These are phyloP conservation scores for Lateolabrax maculatus DNA, from an alignment of 2,797 vertebrate species.

Conservation along the genomic window DNA sequence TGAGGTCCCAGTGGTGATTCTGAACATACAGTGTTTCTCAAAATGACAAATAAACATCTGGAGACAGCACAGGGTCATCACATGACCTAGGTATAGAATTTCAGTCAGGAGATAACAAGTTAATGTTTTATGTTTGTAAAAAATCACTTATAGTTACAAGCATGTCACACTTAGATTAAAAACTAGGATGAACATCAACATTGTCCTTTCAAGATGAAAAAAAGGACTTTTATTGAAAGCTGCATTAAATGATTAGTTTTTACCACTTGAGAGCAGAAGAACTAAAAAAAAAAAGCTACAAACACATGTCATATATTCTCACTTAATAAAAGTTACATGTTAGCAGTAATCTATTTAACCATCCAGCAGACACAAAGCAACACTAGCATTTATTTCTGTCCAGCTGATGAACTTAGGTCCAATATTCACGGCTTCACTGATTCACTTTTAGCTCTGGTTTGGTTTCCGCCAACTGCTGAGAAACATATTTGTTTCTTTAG, in stretches of 20 bases:
- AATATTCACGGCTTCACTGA: no score
- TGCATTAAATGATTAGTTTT: not conserved
- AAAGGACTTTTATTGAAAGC: constrained; percentile 10
- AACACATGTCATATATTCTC: not conserved
- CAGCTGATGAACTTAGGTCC: not conserved
- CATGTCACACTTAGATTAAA: not conserved
- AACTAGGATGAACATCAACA: not conserved
- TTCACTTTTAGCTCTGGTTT: not conserved
- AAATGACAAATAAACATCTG: constrained; percentile 35
- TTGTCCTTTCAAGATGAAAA: constrained; percentile 9
- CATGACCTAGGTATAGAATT: not conserved
- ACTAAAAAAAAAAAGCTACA: not conserved
- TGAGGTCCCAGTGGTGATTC: constrained; percentile 37
- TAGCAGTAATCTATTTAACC: not conserved
- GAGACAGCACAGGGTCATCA: not conserved
- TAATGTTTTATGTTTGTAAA: not conserved
- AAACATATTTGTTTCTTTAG: not conserved
- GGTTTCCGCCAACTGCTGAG: not conserved
- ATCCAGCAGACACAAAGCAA: not conserved
- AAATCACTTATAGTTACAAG: not conserved
- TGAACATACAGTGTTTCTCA: constrained; percentile 31
- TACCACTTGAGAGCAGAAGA: not conserved
- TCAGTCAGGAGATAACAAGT: not conserved
- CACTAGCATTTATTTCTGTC: not conserved
- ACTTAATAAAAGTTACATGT: not conserved